phyloP scores from a whole-genome alignment of 2,888 invertebrate genomes.

The Tromatobia lineatoria region DNA sequence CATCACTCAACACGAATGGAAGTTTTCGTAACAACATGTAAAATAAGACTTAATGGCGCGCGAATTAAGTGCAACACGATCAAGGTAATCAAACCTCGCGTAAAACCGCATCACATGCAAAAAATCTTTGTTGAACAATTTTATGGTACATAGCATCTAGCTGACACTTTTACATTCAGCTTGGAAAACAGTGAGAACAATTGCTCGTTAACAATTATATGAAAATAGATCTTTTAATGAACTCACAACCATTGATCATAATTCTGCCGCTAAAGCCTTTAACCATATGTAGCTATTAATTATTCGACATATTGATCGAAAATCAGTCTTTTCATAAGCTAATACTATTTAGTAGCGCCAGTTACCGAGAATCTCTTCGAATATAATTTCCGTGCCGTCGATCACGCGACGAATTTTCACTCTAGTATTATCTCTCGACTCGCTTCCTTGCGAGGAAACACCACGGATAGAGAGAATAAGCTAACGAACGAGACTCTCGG shows the following conservation, averaged over 20 bases:
- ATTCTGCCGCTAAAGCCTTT: not conserved
- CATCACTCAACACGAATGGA: no score
- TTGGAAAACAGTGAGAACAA: not conserved
- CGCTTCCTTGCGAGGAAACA: slow-evolving; percentile 24
- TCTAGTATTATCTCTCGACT: slow-evolving; percentile 10
- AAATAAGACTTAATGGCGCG: no score
- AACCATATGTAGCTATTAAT: not conserved
- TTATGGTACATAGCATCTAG: no score
- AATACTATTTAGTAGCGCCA: not conserved
- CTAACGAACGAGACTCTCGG: slow-evolving; percentile 31
- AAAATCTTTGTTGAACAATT: no score
- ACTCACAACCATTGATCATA: not conserved
- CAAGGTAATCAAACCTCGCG: no score
- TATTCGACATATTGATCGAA: slow-evolving; percentile 8
- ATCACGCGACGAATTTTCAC: slow-evolving; percentile 32
- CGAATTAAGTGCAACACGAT: no score
- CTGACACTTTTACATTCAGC: no score
- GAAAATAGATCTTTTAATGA: not conserved
- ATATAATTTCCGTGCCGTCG: slow-evolving; percentile 53
- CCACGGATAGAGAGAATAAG: slow-evolving; percentile 25
- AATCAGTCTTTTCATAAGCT: not conserved
- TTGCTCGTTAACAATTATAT: not conserved
- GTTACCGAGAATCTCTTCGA: slow-evolving; percentile 20
- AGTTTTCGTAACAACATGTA: no score
- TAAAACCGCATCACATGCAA: no score